Base-by-base conservation (phyloP, 2,888 invertebrate species). In the Thera britannica region DNA sequence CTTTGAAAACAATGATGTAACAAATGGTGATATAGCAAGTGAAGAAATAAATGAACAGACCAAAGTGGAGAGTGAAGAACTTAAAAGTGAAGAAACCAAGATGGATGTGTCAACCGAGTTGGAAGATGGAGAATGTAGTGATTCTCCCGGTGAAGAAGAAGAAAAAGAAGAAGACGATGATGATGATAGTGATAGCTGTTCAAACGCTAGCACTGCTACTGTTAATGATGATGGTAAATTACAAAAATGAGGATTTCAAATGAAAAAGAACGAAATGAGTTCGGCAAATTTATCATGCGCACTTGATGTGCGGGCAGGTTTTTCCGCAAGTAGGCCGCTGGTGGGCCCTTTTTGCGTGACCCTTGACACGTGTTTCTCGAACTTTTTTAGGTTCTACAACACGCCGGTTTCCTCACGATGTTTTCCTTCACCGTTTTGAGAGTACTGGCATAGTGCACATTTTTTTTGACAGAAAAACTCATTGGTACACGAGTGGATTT, bases 51-150 rank as follows among this genome's bases (percentile, higher is more conserved):
- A 52, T 46, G 57, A 23, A 23, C 9, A 7, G 9, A 44, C 4
- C 7, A 12, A 44, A 56, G 56, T 41, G 38, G 51, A 54, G 34
- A 60, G 2, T 60, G 62, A 64, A 62, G 59, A 59, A 68, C 2
- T n/a, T 5, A 35, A 58, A 35, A 65, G 6, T 59, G 55, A 67
- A 60, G 48, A 58, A 36, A 55, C 38, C 6, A 62, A 67, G 62
- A 63, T 67, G 54, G 62, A 65, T 2, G 58, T 61, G 9, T 35
- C 55, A 34, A 9, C 23, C 1, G 68, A 51, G 36, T 59, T 57
- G 58, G 96, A 96, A 90, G 96, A 96, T 84, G 96, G 96, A 11
- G 96, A 96, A 91, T 96, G 95, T 85, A 95, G 95, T 75, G 94
- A 94, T 56, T 94, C 94, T 12, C 80, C 73, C 2, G 79, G 79